Conservation (phyloP, 2,797 vertebrate genomes). For the Trachops cirrhosus region DNA sequence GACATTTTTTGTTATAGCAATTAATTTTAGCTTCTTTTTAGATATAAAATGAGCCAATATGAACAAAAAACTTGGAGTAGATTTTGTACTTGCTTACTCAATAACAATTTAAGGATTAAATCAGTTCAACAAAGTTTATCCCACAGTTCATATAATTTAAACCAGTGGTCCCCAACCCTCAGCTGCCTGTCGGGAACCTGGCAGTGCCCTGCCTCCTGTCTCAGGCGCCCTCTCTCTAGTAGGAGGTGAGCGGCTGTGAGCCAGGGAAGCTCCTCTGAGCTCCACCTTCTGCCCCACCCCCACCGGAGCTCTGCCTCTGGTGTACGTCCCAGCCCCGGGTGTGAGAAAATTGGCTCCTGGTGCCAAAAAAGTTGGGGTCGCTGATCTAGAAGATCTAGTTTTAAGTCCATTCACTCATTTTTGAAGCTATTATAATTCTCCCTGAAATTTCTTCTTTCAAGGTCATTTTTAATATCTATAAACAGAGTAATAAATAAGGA, state of each 20-base stretch:
- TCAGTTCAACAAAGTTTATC: conserved; percentile 51
- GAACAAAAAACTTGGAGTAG: conserved; percentile 36
- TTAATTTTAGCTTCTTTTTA: background rate
- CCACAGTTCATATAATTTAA: conserved; percentile 23
- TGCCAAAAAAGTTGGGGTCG: too few relatives aligned
- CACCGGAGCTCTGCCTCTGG: too few relatives aligned
- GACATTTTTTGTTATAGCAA: background rate
- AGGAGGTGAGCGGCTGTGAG: too few relatives aligned
- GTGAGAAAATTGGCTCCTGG: too few relatives aligned
- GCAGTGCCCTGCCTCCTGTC: too few relatives aligned
- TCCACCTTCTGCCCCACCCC: too few relatives aligned
- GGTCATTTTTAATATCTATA: conserved; percentile 54
- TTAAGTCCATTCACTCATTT: conserved; percentile 60
- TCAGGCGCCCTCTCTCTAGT: too few relatives aligned
- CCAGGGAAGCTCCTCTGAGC: too few relatives aligned
- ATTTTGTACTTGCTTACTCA: conserved; percentile 52
- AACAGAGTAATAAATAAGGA: conserved; percentile 61
- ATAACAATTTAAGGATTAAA: conserved; percentile 34
- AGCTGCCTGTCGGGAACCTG: too few relatives aligned
- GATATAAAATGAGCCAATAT: background rate
- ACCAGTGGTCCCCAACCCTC: too few relatives aligned
- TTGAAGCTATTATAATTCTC: conserved; percentile 60
- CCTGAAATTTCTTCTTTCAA: conserved; percentile 56
- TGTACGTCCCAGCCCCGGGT: too few relatives aligned
- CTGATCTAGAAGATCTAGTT: conserved; percentile 42